Percentiles rank a stretch among this genome's conserved stretches.
Evolutionary conservation across 2,797 vertebrate species (phyloP).

Genomic region (Microchirus variegatus): DNA sequence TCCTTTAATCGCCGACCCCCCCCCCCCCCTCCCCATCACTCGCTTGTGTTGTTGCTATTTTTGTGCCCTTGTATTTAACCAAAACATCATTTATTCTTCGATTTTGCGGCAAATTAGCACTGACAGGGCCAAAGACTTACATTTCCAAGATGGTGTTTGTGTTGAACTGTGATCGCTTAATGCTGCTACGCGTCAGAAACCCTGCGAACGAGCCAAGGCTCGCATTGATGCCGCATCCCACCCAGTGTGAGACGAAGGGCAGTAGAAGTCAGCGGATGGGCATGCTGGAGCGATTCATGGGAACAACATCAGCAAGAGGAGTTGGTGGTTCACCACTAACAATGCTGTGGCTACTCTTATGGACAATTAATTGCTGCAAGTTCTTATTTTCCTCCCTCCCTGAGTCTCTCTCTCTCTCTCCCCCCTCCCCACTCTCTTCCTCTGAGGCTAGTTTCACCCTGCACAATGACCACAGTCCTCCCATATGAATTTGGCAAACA

Average conservation of each 20-base stretch:
- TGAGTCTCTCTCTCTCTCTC: conserved; percentile 30
- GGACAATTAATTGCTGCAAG: conserved; percentile 81
- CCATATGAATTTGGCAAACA: conserved; percentile 62
- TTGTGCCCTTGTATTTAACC: conserved; percentile 32
- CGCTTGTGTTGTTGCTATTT: conserved; percentile 59
- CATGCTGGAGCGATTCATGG: conserved; percentile 73
- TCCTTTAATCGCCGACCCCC: conserved; percentile 44
- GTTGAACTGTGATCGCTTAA: conserved; percentile 44
- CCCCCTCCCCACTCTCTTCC: conserved; percentile 36
- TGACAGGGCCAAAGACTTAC: conserved; percentile 31
- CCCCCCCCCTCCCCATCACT: no score
- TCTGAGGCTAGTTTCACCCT: conserved; percentile 56
- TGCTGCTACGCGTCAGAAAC: conserved; percentile 45
- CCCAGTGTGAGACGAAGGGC: conserved; percentile 64
- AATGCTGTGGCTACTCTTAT: conserved; percentile 79
- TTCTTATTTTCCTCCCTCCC: conserved; percentile 69
- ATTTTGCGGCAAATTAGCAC: conserved; percentile 30
- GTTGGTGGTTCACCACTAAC: conserved; percentile 82
- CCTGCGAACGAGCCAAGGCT: conserved; percentile 33
- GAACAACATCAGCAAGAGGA: conserved; percentile 80
- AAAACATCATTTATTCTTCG: conserved; percentile 44
- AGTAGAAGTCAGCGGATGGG: conserved; percentile 63
- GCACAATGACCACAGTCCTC: conserved; percentile 61
- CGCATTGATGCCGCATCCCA: conserved; percentile 59
- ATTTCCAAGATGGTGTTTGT: conserved; percentile 62